phyloP scores from a whole-genome alignment of 2,113 vertebrate genomes.

The Phylloscopus trochilus region DNA sequence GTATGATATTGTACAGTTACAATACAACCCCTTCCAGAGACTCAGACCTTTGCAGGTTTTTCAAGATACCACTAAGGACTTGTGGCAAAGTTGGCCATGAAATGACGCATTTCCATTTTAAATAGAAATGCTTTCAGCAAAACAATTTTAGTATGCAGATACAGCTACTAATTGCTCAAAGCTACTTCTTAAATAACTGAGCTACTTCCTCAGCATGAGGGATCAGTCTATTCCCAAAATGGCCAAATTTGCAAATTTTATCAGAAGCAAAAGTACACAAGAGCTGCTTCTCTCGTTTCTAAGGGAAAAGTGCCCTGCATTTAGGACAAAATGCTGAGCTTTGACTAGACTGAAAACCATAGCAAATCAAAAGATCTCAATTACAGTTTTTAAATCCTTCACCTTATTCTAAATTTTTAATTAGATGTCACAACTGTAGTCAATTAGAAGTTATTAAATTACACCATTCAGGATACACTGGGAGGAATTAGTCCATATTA shows the following conservation, averaged over 20 bases:
- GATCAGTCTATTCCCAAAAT: background rate
- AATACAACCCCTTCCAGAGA: background rate
- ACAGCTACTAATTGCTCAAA: slow-evolving; percentile 1
- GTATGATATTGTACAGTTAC: background rate
- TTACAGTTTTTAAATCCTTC: background rate
- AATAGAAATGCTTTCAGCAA: background rate
- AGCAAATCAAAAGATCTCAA: background rate
- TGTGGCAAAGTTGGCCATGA: background rate
- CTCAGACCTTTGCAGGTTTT: background rate
- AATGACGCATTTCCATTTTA: slow-evolving; percentile 21
- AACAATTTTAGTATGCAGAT: background rate
- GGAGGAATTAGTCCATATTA: background rate
- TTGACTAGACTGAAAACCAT: background rate
- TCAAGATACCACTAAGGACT: background rate
- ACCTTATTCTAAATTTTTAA: background rate
- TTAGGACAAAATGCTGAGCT: background rate
- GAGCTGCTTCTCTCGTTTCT: background rate
- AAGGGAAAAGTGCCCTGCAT: background rate
- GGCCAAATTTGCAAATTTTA: background rate
- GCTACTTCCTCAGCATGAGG: background rate
- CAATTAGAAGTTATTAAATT: background rate
- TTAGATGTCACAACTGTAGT: background rate
- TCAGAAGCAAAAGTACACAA: background rate
- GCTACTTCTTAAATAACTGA: slow-evolving; percentile 15
- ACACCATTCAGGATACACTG: background rate